These are phyloP conservation scores for Lophius americanus DNA, from an alignment of 2,797 vertebrate genomes.

Conservation along the genomic window DNA sequence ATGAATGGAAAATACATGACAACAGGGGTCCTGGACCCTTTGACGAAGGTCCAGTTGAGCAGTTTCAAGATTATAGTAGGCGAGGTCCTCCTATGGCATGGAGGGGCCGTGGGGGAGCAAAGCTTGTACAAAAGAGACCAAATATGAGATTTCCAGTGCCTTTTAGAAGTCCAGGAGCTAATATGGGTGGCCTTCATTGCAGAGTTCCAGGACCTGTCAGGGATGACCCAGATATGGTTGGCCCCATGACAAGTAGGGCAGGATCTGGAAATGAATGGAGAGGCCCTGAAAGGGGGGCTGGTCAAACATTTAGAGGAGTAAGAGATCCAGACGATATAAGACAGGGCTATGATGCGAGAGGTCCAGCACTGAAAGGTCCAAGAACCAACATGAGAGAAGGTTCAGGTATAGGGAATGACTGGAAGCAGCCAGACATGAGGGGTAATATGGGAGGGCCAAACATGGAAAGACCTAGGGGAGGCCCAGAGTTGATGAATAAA, in stretches of 20 bases:
- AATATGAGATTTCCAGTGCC: constrained; percentile 26
- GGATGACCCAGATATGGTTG: constrained; percentile 29
- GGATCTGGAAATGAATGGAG: constrained; percentile 47
- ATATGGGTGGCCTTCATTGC: constrained; percentile 39
- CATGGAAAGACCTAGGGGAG: constrained; percentile 29
- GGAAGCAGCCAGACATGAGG: constrained; percentile 37
- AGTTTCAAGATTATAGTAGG: constrained; percentile 24
- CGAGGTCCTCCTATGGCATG: constrained; percentile 35
- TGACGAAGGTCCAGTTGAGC: constrained; percentile 22
- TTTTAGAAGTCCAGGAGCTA: constrained; percentile 31
- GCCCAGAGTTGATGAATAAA: constrained; percentile 21
- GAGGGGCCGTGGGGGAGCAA: constrained; percentile 29
- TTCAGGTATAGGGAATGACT: constrained; percentile 40
- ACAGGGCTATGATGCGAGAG: constrained; percentile 30
- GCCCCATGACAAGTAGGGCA: constrained; percentile 14
- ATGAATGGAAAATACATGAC: constrained; percentile 41
- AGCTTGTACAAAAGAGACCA: constrained; percentile 21
- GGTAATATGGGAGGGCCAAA: constrained; percentile 35
- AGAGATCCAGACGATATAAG: constrained; percentile 33
- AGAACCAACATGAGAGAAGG: constrained; percentile 27
- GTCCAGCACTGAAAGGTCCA: constrained; percentile 30
- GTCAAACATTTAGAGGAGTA: constrained; percentile 41
- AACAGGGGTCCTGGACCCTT: constrained; percentile 6
- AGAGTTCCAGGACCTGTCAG: constrained; percentile 22
- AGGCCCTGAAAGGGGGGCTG: constrained; percentile 25